A percentile compares a stretch with the other conserved stretches of the same genome.
phyloP scores from a whole-genome alignment of 2,113 vertebrate species.

The Sceloporus tristichus region DNA sequence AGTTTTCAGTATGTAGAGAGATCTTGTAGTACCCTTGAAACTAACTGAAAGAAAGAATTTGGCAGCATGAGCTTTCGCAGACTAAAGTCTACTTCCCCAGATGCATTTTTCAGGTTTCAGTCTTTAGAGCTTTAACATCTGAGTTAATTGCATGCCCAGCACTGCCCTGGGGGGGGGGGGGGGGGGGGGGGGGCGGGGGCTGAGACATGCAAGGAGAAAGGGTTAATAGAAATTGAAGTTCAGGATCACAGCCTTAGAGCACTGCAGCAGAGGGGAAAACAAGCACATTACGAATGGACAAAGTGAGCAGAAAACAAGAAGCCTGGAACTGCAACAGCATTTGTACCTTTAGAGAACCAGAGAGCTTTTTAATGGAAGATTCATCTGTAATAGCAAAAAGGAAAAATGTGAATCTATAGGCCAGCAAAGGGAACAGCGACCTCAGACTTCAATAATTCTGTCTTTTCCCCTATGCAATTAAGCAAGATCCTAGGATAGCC shows the following conservation, averaged over 20 bases:
- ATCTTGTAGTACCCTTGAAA: too few relatives aligned
- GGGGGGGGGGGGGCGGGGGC: neutral
- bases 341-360: slow-evolving; percentile 79
- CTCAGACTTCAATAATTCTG: neutral
- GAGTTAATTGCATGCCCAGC: neutral
- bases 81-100: too few relatives aligned
- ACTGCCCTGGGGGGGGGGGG: neutral
- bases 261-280: neutral
- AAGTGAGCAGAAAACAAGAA: rapidly evolving
- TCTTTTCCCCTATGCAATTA: too few relatives aligned
- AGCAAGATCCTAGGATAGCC: too few relatives aligned
- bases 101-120: neutral
- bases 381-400: slow-evolving; percentile 81
- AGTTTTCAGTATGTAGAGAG: too few relatives aligned
- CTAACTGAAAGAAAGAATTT: too few relatives aligned
- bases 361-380: slow-evolving; percentile 84
- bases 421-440: neutral
- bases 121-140: neutral
- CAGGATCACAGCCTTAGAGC: neutral
- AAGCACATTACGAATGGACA: too few relatives aligned
- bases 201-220: neutral
- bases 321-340: neutral
- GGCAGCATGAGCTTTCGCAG: too few relatives aligned
- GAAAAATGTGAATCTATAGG: neutral
- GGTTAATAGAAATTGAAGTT: neutral